These are phyloP conservation scores for Sitodiplosis mosellana DNA, from an alignment of 1,140 invertebrate species.

Conservation along the genomic window DNA sequence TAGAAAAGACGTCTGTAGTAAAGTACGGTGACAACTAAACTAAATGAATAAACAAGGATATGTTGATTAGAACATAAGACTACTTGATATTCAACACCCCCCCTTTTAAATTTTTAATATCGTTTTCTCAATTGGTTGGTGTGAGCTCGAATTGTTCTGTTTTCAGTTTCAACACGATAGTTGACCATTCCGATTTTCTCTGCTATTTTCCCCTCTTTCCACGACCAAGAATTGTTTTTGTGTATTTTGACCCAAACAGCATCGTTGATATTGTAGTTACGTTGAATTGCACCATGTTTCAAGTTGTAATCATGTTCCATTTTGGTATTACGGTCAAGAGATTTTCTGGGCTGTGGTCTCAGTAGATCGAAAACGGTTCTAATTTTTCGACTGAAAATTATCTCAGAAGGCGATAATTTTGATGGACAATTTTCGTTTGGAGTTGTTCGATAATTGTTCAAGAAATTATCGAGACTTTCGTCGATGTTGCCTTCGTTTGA, in stretches of 20 bases:
- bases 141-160: too few species aligned
- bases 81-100: too few species aligned
- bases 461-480: constrained; percentile 1
- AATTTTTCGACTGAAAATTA: constrained; percentile 3
- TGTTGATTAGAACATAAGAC: too few species aligned
- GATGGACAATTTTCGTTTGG: not conserved
- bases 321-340: constrained; percentile 1
- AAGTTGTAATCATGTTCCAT: not conserved
- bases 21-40: too few species aligned
- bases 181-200: not conserved
- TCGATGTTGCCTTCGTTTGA: not conserved
- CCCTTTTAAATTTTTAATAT: too few species aligned
- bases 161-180: not conserved
- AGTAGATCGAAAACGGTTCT: constrained; percentile 1
- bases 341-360: not conserved
- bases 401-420: not conserved
- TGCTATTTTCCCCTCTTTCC: not conserved
- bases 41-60: too few species aligned
- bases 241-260: not conserved
- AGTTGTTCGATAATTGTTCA: constrained; percentile 4
- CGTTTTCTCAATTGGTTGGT: too few species aligned
- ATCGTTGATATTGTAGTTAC: not conserved
- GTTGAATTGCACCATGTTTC: constrained; percentile 1
- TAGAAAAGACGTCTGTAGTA: too few species aligned
- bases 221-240: not conserved